Percentiles rank a stretch among this genome's conserved stretches.
Evolutionary conservation across 2,797 vertebrate genomes (phyloP).

Genomic region (Coccyzus lansbergi): DNA sequence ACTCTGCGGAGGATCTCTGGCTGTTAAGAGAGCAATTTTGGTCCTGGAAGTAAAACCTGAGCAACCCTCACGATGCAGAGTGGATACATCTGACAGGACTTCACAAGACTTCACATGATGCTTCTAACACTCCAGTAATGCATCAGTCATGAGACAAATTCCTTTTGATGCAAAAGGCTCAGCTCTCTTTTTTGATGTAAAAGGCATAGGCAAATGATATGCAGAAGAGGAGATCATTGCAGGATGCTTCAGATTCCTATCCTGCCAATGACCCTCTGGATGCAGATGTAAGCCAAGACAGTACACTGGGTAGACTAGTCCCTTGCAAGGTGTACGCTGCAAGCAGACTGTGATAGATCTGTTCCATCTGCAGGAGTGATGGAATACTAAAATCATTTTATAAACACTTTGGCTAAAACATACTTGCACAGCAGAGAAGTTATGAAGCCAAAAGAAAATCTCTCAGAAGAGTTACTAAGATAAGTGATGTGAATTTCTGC

Average conservation of each 20-base stretch:
- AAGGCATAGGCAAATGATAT: neutral
- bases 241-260: neutral
- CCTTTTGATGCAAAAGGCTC: neutral
- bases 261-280: neutral
- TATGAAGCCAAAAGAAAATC: neutral
- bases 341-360: neutral
- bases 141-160: neutral
- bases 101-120: neutral
- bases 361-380: neutral
- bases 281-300: neutral
- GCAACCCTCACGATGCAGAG: neutral
- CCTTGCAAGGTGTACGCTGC: neutral
- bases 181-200: neutral
- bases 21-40: neutral
- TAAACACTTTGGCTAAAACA: neutral
- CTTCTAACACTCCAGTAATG: neutral
- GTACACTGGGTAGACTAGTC: neutral
- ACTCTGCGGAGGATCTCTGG: neutral
- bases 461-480: neutral
- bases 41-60: neutral
- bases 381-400: slow-evolving; percentile 7
- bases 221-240: neutral
- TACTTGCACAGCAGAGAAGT: neutral
- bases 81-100: neutral
- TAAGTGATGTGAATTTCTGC: neutral